A percentile compares a stretch with the other conserved stretches of the same genome.
These are phyloP conservation scores for Volucella bombylans DNA, from an alignment of 2,888 invertebrate species.

Conservation along the genomic window DNA sequence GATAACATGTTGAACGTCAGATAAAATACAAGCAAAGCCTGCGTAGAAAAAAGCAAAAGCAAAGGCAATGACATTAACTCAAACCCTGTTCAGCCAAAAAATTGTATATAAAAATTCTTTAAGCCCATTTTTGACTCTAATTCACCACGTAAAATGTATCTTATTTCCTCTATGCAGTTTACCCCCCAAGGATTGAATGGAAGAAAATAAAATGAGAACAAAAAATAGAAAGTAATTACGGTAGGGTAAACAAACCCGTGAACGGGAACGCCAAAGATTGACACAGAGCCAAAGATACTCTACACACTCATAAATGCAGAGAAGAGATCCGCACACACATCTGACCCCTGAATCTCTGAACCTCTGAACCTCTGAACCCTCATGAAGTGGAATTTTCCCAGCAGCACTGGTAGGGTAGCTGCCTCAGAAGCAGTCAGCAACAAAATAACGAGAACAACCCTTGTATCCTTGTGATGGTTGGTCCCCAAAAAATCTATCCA, in stretches of 20 bases:
- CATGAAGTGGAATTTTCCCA: slow-evolving; percentile 20
- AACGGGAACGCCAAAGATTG: slow-evolving; percentile 39
- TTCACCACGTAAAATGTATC: neutral
- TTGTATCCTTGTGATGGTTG: slow-evolving; percentile 32
- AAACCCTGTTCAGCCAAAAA: neutral
- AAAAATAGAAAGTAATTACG: slow-evolving; percentile 45
- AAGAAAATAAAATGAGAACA: slow-evolving; percentile 4
- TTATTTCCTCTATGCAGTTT: neutral
- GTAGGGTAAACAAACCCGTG: slow-evolving; percentile 46
- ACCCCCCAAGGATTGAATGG: neutral
- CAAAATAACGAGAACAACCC: slow-evolving; percentile 3
- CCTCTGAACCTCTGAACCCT: neutral
- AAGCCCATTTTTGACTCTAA: neutral
- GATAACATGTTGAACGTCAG: slow-evolving; percentile 13
- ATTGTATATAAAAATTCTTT: neutral
- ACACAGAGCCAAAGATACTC: slow-evolving; percentile 10
- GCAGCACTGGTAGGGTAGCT: no score
- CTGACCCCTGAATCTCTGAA: neutral
- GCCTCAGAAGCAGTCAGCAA: neutral
- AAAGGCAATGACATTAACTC: neutral
- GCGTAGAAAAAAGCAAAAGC: neutral
- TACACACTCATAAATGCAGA: slow-evolving; percentile 6
- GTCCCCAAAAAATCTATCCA: slow-evolving; percentile 2
- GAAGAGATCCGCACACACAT: slow-evolving; percentile 13
- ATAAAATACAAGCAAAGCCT: neutral